phyloP scores from a whole-genome alignment of 2,888 invertebrate species.

The Caenorhabditis sp. region DNA sequence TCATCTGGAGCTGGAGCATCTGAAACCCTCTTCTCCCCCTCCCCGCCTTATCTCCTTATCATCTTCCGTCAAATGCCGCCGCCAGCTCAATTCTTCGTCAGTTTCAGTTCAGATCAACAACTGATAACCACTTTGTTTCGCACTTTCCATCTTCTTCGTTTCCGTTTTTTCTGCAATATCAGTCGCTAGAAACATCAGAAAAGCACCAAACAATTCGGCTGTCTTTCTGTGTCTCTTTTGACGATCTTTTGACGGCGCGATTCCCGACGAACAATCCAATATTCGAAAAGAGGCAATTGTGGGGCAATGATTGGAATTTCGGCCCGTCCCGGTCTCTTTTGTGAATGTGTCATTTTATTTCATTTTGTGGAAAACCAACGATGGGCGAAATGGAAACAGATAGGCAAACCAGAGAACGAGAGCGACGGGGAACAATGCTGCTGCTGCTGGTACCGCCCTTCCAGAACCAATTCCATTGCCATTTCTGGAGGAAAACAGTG shows the following conservation, averaged over 20 bases:
- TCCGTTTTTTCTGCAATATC: too few species aligned
- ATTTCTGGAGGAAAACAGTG: neutral
- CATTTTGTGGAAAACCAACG: neutral
- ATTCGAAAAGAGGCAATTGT: neutral
- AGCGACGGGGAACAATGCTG: neutral
- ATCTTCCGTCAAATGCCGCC: neutral
- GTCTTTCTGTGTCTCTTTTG: neutral
- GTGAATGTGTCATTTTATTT: neutral
- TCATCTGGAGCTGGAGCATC: slow-evolving; percentile 7
- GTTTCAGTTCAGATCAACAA: slow-evolving; percentile 48
- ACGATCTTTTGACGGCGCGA: neutral
- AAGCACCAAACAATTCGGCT: neutral
- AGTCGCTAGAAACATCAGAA: slow-evolving; percentile 4
- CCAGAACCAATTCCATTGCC: neutral
- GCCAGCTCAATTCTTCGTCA: slow-evolving; percentile 35
- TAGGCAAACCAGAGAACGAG: neutral
- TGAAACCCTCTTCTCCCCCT: neutral
- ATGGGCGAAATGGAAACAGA: neutral
- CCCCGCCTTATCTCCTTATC: slow-evolving; percentile 4
- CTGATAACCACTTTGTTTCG: slow-evolving; percentile 17
- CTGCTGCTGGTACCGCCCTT: neutral
- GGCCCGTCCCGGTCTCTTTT: neutral
- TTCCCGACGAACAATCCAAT: too few species aligned
- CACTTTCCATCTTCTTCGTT: slow-evolving; percentile 20
- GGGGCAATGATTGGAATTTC: neutral